Percentiles rank a stretch among this genome's conserved stretches.
Evolutionary conservation across 2,797 vertebrate genomes (phyloP).

Genomic region (Myotis findleyi): DNA sequence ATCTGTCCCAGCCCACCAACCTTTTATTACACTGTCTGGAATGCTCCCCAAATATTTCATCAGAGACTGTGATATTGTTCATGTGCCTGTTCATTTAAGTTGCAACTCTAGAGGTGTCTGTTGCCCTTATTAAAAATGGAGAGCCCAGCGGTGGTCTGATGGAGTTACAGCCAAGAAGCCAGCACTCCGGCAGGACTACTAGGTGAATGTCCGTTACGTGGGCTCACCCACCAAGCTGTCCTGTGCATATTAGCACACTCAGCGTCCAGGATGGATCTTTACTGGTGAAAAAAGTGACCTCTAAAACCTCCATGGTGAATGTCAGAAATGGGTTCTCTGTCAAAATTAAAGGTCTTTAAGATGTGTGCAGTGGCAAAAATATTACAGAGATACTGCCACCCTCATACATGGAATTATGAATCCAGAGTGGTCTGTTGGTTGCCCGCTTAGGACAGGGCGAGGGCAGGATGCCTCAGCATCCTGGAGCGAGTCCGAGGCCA

Average conservation of each 20-base stretch:
- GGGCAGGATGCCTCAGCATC: no score
- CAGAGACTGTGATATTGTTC: neutral
- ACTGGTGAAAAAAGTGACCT: neutral
- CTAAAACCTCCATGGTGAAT: neutral
- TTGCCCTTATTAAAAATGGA: neutral
- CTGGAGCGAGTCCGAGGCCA: neutral
- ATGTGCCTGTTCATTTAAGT: neutral
- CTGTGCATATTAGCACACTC: accelerated
- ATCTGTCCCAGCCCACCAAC: neutral
- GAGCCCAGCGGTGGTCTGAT: accelerated
- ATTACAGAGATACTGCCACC: neutral
- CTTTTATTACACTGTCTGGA: constrained; percentile 5
- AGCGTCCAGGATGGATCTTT: neutral
- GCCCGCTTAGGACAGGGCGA: accelerated
- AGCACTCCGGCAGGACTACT: accelerated
- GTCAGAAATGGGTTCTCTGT: neutral
- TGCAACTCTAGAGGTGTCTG: neutral
- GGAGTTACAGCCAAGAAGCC: neutral
- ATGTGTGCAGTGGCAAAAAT: neutral
- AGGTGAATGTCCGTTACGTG: accelerated
- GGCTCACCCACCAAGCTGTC: neutral
- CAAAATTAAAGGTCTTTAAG: constrained; percentile 23
- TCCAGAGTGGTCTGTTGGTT: neutral
- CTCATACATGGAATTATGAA: neutral
- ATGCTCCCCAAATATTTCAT: neutral